Percentiles rank a stretch among this genome's conserved stretches.
phyloP scores from a whole-genome alignment of 2,113 vertebrate species.

The Trematomus loennbergii region DNA sequence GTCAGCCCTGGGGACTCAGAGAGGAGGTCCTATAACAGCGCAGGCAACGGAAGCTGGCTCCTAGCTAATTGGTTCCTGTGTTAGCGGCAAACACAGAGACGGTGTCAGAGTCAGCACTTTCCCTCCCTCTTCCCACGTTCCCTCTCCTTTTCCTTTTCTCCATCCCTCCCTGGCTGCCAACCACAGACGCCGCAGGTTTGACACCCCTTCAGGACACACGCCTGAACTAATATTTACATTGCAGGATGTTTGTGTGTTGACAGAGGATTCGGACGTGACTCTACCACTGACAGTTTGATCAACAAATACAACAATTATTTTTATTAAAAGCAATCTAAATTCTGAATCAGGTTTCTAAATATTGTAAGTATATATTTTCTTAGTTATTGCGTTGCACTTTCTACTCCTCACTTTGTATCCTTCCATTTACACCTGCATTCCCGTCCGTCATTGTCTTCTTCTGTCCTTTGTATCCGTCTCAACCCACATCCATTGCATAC shows the following conservation, averaged over 20 bases:
- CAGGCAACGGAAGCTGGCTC: conserved; percentile 77
- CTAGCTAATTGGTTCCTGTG: conserved; percentile 83
- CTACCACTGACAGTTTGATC: conserved; percentile 26
- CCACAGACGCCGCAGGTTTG: conserved; percentile 67
- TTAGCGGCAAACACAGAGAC: conserved; percentile 72
- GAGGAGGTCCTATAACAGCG: conserved; percentile 78
- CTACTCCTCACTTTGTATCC: not conserved
- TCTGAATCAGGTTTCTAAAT: not conserved
- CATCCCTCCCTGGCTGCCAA: conserved; percentile 62
- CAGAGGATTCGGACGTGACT: conserved; percentile 19
- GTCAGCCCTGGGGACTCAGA: conserved; percentile 72
- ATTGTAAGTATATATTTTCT: not conserved
- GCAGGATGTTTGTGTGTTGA: conserved; percentile 55
- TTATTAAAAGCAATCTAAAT: not conserved
- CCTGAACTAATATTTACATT: conserved; percentile 75
- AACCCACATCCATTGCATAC: conserved; percentile 19
- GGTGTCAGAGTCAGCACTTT: conserved; percentile 80
- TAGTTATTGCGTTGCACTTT: not conserved
- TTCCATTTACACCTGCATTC: conserved; percentile 1
- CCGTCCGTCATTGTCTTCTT: conserved; percentile 5
- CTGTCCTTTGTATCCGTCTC: conserved; percentile 39
- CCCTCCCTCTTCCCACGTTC: conserved; percentile 59
- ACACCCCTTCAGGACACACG: conserved; percentile 69
- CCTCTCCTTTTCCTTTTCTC: conserved; percentile 57
- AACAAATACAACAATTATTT: conserved; percentile 20